Percentiles rank a stretch among this genome's conserved stretches.
Evolutionary conservation across 2,888 invertebrate genomes (phyloP).

Genomic region (Julus scanicus): DNA sequence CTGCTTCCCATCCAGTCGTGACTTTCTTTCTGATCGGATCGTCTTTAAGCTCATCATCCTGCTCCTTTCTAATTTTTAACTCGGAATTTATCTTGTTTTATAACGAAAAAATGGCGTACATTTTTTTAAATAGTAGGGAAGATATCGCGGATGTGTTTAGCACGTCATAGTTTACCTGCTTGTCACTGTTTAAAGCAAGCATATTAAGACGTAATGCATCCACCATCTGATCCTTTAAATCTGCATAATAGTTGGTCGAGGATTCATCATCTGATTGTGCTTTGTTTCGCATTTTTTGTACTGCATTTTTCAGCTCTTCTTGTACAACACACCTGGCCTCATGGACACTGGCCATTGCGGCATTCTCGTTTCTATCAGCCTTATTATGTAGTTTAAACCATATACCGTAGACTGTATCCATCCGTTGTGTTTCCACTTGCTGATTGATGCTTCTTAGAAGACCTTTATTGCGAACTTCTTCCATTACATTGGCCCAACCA

Average conservation of each 20-base stretch:
- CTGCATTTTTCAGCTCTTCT: slow-evolving; percentile 15
- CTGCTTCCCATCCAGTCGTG: not conserved
- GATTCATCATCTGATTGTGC: not conserved
- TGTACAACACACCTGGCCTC: not conserved
- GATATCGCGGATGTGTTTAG: not conserved
- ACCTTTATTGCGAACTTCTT: slow-evolving; percentile 37
- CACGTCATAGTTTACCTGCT: slow-evolving; percentile 36
- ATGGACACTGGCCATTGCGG: slow-evolving; percentile 35
- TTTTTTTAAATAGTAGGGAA: not conserved
- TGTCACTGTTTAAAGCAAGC: not conserved
- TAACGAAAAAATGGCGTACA: not conserved
- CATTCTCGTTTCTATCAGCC: not conserved
- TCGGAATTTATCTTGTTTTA: not conserved
- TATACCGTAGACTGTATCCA: not conserved
- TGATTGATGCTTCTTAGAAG: not conserved
- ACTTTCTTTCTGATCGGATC: slow-evolving; percentile 16
- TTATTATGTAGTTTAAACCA: slow-evolving; percentile 1
- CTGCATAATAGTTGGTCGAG: slow-evolving; percentile 18
- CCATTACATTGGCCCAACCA: slow-evolving; percentile 18
- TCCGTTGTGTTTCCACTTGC: slow-evolving; percentile 31
- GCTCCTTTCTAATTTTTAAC: slow-evolving; percentile 9
- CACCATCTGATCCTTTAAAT: slow-evolving; percentile 50
- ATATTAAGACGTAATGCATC: not conserved
- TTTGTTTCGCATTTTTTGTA: not conserved
- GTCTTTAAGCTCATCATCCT: not conserved